These are phyloP conservation scores for Sarcophaga carnaria DNA, from an alignment of 2,888 invertebrate species.

Conservation along the genomic window DNA sequence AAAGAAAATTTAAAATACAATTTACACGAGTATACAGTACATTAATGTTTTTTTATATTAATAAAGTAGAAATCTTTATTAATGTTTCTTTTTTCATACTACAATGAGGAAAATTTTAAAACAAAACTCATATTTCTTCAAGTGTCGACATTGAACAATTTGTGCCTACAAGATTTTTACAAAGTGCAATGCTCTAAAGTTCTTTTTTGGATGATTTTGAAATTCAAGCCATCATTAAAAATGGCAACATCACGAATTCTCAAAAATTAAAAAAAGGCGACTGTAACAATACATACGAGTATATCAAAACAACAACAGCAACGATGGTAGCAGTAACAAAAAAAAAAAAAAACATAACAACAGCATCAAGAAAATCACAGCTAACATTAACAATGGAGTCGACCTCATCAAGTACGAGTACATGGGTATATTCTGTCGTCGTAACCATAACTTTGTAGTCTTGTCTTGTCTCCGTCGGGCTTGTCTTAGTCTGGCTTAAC, in stretches of 20 bases:
- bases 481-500: neutral
- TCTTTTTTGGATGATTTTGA: slow-evolving; percentile 13
- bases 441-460: neutral
- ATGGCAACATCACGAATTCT: slow-evolving; percentile 51
- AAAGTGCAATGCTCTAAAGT: slow-evolving; percentile 17
- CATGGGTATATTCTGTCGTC: neutral
- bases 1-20: too few relatives aligned
- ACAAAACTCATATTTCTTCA: neutral
- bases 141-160: neutral
- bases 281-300: neutral
- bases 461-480: neutral
- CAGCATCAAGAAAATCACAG: slow-evolving; percentile 17
- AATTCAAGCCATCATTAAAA: slow-evolving; percentile 50
- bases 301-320: slow-evolving; percentile 1
- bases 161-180: slow-evolving; percentile 12
- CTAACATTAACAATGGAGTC: slow-evolving; percentile 22
- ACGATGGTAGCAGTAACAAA: neutral
- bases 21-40: too few relatives aligned
- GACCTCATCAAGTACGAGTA: slow-evolving; percentile 46
- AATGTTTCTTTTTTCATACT: too few relatives aligned
- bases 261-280: slow-evolving; percentile 9
- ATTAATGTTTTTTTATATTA: too few relatives aligned
- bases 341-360: neutral
- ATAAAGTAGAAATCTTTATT: too few relatives aligned
- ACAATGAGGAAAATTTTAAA: too few relatives aligned